Conservation (phyloP, 2,888 invertebrate genomes). For the Diarsia brunnea region DNA sequence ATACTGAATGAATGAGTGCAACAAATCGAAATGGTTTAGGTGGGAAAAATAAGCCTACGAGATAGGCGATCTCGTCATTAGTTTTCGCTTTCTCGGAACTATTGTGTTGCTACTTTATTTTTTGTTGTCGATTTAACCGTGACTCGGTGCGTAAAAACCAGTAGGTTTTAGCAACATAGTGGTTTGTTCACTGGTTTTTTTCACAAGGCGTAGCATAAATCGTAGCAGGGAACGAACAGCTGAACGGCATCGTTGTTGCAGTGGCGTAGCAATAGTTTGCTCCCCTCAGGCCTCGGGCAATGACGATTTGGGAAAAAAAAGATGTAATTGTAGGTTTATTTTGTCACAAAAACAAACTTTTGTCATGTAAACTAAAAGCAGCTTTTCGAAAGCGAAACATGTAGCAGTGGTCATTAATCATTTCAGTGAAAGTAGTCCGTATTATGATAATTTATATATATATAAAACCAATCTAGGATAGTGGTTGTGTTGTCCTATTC, state of each 20-base stretch:
- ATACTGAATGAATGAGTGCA: constrained; percentile 82
- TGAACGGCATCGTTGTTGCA: neutral
- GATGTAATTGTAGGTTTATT: neutral
- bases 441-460: neutral
- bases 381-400: neutral
- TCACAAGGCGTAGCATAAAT: neutral
- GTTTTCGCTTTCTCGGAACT: constrained; percentile 51
- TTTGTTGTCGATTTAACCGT: neutral
- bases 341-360: neutral
- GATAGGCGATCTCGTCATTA: constrained; percentile 68
- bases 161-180: neutral
- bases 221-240: neutral
- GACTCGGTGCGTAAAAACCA: neutral
- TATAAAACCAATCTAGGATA: neutral
- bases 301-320: neutral
- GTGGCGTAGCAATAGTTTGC: neutral
- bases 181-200: neutral
- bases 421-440: neutral
- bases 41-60: constrained; percentile 49
- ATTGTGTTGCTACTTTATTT: constrained; percentile 13
- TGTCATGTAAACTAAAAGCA: neutral
- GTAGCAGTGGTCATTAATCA: constrained; percentile 5
- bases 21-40: constrained; percentile 80
- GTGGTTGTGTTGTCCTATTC: neutral
- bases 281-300: neutral